A percentile compares a stretch with the other conserved stretches of the same genome.
phyloP scores from a whole-genome alignment of 2,797 vertebrate species.

The Catamblyrhynchus diadema region DNA sequence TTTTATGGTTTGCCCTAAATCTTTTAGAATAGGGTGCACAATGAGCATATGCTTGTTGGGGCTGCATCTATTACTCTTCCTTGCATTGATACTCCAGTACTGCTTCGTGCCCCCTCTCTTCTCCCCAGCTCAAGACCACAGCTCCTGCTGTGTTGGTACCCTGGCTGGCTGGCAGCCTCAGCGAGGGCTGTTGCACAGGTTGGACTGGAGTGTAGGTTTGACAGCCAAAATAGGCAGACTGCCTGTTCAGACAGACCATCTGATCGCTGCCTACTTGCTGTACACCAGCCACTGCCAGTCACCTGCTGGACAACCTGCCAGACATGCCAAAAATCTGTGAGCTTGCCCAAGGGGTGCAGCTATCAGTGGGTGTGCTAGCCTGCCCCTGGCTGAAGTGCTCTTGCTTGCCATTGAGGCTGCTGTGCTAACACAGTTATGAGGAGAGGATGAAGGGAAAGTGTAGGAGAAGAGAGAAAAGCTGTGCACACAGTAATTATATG shows the following conservation, averaged over 20 bases:
- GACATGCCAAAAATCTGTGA: background rate
- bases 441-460: background rate
- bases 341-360: background rate
- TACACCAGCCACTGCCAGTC: background rate
- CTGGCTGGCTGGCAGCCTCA: background rate
- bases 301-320: background rate
- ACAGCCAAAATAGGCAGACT: background rate
- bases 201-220: background rate
- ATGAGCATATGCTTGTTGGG: background rate
- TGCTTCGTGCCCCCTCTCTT: accelerated
- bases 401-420: background rate
- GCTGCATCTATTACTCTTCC: background rate
- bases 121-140: background rate
- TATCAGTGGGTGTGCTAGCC: background rate
- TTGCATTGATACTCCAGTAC: background rate
- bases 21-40: background rate
- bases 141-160: background rate
- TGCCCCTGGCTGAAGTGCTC: background rate
- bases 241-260: background rate
- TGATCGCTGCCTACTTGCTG: background rate
- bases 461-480: background rate
- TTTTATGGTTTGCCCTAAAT: background rate
- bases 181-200: accelerated
- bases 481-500: background rate
- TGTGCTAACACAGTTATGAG: background rate